Conservation (phyloP, 2,113 vertebrate genomes). For the Syrmaticus mikado region DNA sequence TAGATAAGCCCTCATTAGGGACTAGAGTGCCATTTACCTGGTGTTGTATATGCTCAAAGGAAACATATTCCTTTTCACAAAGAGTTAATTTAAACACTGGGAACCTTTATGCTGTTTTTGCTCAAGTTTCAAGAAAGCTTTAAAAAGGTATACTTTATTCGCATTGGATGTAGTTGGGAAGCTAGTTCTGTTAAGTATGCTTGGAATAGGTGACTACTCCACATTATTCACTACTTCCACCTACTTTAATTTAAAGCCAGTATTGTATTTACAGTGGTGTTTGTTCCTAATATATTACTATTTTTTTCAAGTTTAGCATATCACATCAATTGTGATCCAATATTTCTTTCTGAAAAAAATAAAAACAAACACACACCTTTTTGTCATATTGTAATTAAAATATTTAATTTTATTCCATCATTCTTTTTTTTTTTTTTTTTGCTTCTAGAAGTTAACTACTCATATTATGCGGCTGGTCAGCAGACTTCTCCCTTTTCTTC, state of each 20-base stretch:
- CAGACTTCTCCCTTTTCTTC: not conserved
- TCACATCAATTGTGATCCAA: not conserved
- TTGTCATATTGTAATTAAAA: not conserved
- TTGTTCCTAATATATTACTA: not conserved
- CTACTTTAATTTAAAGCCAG: not conserved
- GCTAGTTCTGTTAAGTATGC: not conserved
- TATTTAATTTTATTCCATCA: not conserved
- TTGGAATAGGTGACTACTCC: not conserved
- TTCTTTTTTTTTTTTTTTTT: no score
- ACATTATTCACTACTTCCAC: not conserved
- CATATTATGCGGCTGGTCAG: not conserved
- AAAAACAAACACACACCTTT: not conserved
- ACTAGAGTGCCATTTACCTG: slow-evolving; percentile 59
- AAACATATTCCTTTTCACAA: slow-evolving; percentile 53
- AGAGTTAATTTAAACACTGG: slow-evolving; percentile 62
- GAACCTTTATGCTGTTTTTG: slow-evolving; percentile 39
- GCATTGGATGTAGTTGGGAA: not conserved
- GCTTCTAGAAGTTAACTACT: not conserved
- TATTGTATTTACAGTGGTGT: not conserved
- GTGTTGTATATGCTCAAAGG: not conserved
- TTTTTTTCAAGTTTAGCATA: not conserved
- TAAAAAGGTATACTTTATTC: slow-evolving; percentile 33
- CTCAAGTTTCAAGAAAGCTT: slow-evolving; percentile 21
- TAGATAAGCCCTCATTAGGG: slow-evolving; percentile 42
- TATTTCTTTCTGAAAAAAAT: not conserved